Evolutionary conservation across 1,140 invertebrate species (phyloP).

Genomic region (Sweltsa coloradensis): DNA sequence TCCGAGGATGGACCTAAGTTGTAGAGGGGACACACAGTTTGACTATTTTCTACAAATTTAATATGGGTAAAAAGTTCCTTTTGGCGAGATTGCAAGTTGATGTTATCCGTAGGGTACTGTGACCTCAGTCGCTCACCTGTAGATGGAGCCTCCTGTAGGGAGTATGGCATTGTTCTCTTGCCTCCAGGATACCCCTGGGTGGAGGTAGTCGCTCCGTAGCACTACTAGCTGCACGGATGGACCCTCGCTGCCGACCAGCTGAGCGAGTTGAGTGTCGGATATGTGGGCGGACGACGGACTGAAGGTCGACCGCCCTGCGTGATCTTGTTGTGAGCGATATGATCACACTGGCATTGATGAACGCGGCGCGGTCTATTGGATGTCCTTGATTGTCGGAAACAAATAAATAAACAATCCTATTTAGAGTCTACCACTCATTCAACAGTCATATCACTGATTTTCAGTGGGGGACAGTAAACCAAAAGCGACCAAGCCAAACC

Average conservation of each 20-base stretch:
- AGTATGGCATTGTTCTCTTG: constrained; percentile 86
- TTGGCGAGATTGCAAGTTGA: too few relatives aligned
- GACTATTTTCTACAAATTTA: too few relatives aligned
- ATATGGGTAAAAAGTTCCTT: too few relatives aligned
- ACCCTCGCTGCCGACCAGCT: constrained; percentile 67
- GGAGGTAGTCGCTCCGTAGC: constrained; percentile 72
- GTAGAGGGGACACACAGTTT: too few relatives aligned
- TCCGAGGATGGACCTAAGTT: too few relatives aligned
- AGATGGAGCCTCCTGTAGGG: constrained; percentile 74
- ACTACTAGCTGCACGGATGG: constrained; percentile 71
- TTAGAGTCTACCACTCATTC: too few relatives aligned
- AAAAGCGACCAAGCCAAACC: too few relatives aligned
- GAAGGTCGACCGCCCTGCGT: constrained; percentile 67
- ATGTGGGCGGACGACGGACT: constrained; percentile 79
- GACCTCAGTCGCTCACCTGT: constrained; percentile 39
- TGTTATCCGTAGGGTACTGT: too few relatives aligned
- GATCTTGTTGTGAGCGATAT: constrained; percentile 66
- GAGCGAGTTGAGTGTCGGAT: constrained; percentile 81
- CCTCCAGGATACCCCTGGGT: constrained; percentile 77
- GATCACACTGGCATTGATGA: constrained; percentile 75
- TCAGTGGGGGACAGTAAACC: too few relatives aligned
- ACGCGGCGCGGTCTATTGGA: constrained; percentile 87
- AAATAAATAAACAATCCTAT: too few relatives aligned
- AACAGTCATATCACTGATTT: too few relatives aligned
- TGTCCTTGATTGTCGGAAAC: too few relatives aligned